Base-by-base conservation (phyloP, 2,888 invertebrate species). In the Limenitis camilla region DNA sequence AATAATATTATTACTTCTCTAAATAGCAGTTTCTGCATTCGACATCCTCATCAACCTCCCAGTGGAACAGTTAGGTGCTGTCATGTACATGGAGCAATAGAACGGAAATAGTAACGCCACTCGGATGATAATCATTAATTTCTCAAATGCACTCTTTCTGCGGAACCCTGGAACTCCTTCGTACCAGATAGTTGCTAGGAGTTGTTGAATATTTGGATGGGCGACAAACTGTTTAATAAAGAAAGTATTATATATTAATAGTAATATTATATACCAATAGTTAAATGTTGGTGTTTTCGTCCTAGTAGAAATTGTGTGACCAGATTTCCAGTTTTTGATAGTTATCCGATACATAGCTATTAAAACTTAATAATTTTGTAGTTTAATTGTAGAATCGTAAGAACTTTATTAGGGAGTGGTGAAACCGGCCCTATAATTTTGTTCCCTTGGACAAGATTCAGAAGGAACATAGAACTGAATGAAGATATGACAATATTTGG, bases 121-220 rank as follows among this genome's bases (percentile, higher is more conserved):
- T 61, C 91, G 90, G 4, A 91, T 78, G 38, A 94, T 92, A 55
- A 94, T 92, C 68, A 93, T 83, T 39, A 92, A 82, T 85, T 94
- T 95, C 72, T 93, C 90, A 38, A 91, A 68, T 7, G 92, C 87
- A 10, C 92, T 91, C 86, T 95, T 94, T 33, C 97, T 90, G 8
- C 97, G 90, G 82, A 98, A 98, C 1, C 97, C 97, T 0, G 97
- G 97, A 28, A 98, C 91, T 0, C 97, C 98, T 65, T 97, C 97
- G 77, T 97, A 97, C 97, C 98, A 98, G 65, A 98, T 91, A 0
- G 96, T 91, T 0, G 96, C 95, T 33, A 97, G 81, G 5, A 97
- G 88, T 77, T 98, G 97, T 76, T 98, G 97, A 64, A 97, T 95
- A 78, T 96, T 96, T 3, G 97, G 94, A 80, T 98, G 97, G n/a